These are phyloP conservation scores for Zaprionus davidi DNA, from an alignment of 1,140 invertebrate species.

Conservation along the genomic window DNA sequence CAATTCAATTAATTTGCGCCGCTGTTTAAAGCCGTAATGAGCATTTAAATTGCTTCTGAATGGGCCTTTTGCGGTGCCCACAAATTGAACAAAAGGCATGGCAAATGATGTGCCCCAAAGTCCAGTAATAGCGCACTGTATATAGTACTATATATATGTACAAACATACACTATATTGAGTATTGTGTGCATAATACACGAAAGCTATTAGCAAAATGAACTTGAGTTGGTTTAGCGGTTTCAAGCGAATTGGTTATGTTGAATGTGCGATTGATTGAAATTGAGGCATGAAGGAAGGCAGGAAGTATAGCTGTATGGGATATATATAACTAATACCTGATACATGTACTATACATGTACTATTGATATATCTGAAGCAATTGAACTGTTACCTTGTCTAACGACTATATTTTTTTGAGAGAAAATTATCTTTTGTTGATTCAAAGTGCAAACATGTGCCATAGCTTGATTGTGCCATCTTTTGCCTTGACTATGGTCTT, in stretches of 20 bases:
- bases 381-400: too few species aligned
- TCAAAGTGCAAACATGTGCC: too few species aligned
- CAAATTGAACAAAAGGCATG: conserved; percentile 72
- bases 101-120: conserved; percentile 32
- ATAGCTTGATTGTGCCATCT: too few species aligned
- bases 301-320: too few species aligned
- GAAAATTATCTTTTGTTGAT: too few species aligned
- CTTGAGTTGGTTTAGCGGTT: conserved; percentile 6
- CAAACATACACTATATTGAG: not conserved
- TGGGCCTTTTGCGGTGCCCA: conserved; percentile 67
- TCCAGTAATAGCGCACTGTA: not conserved
- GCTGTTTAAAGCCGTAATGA: conserved; percentile 81
- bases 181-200: not conserved
- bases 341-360: too few species aligned
- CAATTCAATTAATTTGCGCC: conserved; percentile 80
- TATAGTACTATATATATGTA: not conserved
- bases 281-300: too few species aligned
- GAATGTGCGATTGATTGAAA: conserved; percentile 22
- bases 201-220: not conserved
- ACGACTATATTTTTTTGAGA: too few species aligned
- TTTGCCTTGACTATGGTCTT: too few species aligned
- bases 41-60: conserved; percentile 81
- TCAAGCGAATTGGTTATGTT: not conserved
- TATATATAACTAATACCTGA: too few species aligned
- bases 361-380: too few species aligned